Percentiles rank a stretch among this genome's conserved stretches.
Conservation (phyloP, 2,888 invertebrate genomes). For the Drosophila neonasuta region DNA sequence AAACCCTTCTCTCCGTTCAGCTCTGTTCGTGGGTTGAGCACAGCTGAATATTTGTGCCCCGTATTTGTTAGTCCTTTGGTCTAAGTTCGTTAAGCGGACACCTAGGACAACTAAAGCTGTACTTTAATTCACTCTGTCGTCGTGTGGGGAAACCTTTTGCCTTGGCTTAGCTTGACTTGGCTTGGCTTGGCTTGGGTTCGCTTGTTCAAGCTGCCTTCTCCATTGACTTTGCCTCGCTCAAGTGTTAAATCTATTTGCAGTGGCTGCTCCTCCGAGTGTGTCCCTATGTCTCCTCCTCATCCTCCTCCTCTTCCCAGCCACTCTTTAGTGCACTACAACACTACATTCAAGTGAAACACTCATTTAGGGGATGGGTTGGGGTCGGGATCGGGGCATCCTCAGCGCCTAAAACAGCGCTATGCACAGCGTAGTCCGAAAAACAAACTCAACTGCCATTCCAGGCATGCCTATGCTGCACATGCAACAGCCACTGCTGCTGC, state of each 20-base stretch:
- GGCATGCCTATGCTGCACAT: conserved; percentile 50
- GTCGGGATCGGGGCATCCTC: not conserved
- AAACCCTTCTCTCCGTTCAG: conserved; percentile 24
- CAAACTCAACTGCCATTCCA: conserved; percentile 59
- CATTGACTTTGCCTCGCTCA: conserved; percentile 30
- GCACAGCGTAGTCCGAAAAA: conserved; percentile 48
- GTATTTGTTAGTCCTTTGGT: conserved; percentile 29
- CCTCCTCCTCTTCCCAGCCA: no score
- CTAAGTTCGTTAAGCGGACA: conserved; percentile 53
- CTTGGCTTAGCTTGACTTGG: conserved; percentile 3
- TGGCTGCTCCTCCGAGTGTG: conserved; percentile 29
- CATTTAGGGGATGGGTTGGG: conserved; percentile 33
- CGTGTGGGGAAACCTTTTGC: conserved; percentile 14
- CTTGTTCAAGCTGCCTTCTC: conserved; percentile 29
- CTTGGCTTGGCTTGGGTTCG: conserved; percentile 13
- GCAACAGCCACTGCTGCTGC: conserved; percentile 35
- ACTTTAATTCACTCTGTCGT: conserved; percentile 23
- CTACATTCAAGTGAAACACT: conserved; percentile 58
- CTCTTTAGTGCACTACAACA: conserved; percentile 24
- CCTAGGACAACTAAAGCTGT: conserved; percentile 17
- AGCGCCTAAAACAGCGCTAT: conserved; percentile 48
- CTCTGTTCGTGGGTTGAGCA: no score
- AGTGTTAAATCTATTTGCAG: conserved; percentile 68
- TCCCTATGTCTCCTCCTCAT: no score
- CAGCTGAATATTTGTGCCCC: not conserved